A percentile compares a stretch with the other conserved stretches of the same genome.
These are phyloP conservation scores for Coptodon rendalli DNA, from an alignment of 2,113 vertebrate species.

Conservation along the genomic window DNA sequence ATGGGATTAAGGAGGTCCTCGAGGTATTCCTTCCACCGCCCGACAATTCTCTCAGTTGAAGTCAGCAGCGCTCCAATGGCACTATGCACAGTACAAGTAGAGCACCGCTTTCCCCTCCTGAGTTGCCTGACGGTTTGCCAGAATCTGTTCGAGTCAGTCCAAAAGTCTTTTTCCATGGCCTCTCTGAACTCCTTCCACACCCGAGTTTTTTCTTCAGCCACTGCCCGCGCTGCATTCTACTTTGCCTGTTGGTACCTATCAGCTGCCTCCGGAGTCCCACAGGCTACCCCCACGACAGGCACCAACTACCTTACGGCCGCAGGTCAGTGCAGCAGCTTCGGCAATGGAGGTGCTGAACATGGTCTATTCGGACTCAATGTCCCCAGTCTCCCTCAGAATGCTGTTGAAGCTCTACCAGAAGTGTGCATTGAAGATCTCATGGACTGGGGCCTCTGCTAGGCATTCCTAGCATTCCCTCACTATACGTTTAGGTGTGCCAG, in stretches of 20 bases:
- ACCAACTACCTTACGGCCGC: not conserved
- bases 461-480: not conserved
- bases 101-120: not conserved
- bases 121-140: not conserved
- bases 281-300: not conserved
- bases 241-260: not conserved
- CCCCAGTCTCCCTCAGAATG: not conserved
- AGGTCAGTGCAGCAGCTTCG: not conserved
- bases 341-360: not conserved
- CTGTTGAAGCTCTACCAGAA: not conserved
- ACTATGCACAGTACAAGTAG: not conserved
- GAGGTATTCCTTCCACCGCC: not conserved
- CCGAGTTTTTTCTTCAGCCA: not conserved
- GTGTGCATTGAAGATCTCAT: not conserved
- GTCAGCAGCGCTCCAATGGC: fast-evolving
- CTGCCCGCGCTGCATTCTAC: not conserved
- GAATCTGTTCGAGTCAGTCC: not conserved
- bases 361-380: not conserved
- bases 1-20: not conserved
- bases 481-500: not conserved
- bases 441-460: not conserved
- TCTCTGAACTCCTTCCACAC: not conserved
- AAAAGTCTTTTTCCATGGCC: not conserved
- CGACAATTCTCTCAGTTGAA: not conserved
- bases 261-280: not conserved